Evolutionary conservation across 2,888 invertebrate species (phyloP).

Genomic region (Conomelus anceps): DNA sequence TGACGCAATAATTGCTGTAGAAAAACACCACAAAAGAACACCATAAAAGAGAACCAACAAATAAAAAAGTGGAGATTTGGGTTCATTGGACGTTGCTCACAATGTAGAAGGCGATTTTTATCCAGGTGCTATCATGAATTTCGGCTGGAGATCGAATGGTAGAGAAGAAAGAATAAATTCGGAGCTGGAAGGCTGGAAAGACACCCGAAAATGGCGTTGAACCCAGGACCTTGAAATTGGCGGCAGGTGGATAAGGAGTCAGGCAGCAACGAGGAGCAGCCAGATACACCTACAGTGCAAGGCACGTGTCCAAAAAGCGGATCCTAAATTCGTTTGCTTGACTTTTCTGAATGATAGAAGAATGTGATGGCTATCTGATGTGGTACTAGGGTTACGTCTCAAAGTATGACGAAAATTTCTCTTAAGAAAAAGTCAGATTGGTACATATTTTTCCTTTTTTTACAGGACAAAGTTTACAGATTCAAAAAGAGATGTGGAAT

Average conservation of each 20-base stretch:
- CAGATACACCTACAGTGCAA: background rate
- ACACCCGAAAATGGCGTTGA: background rate
- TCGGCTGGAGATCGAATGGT: background rate
- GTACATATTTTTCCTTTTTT: too few relatives aligned
- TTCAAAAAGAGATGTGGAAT: too few relatives aligned
- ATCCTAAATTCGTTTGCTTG: background rate
- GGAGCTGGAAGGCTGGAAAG: background rate
- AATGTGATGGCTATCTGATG: too few relatives aligned
- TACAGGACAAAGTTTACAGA: too few relatives aligned
- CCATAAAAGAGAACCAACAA: background rate
- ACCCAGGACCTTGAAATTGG: background rate
- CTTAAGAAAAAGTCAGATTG: too few relatives aligned
- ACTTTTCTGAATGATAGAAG: background rate
- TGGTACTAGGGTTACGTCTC: too few relatives aligned
- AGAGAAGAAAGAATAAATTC: background rate
- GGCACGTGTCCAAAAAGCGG: background rate
- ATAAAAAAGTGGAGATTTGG: background rate
- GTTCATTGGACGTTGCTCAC: background rate
- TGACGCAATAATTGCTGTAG: background rate
- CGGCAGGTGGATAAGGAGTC: background rate
- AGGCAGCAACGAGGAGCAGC: background rate
- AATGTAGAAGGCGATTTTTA: background rate
- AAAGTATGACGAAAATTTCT: too few relatives aligned
- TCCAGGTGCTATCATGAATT: background rate
- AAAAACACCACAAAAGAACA: background rate